These are phyloP conservation scores for Atherix ibis DNA, from an alignment of 2,888 invertebrate species.

Conservation along the genomic window DNA sequence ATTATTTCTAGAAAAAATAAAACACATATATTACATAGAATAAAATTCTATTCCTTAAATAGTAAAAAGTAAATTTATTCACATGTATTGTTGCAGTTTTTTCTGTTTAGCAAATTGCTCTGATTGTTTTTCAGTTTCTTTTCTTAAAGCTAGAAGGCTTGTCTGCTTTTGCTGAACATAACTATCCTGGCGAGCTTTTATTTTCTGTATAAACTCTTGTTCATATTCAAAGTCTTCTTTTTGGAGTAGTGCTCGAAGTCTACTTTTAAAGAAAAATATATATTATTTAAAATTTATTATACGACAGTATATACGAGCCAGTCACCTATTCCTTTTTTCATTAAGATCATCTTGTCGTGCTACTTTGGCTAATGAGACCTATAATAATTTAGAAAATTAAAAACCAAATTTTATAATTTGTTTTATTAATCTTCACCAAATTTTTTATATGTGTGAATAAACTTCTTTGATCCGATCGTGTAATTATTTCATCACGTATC, in stretches of 20 bases:
- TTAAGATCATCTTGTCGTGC: slow-evolving; percentile 3
- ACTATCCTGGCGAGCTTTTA: slow-evolving; percentile 4
- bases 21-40: neutral
- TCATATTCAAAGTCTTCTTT: slow-evolving; percentile 5
- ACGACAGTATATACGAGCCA: neutral
- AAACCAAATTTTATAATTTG: neutral
- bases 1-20: slow-evolving; percentile 5
- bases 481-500: slow-evolving; percentile 4
- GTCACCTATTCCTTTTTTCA: slow-evolving; percentile 4
- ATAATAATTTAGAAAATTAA: slow-evolving; percentile 1
- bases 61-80: no score
- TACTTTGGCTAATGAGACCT: slow-evolving; percentile 4
- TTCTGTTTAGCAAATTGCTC: slow-evolving; percentile 7
- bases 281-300: neutral
- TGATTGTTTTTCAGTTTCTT: slow-evolving; percentile 3
- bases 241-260: slow-evolving; percentile 3
- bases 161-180: slow-evolving; percentile 1
- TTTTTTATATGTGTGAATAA: slow-evolving; percentile 4
- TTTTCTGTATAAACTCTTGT: slow-evolving; percentile 5
- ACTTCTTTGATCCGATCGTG: slow-evolving; percentile 6
- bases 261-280: slow-evolving; percentile 2
- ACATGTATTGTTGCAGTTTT: slow-evolving; percentile 8
- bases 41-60: no score
- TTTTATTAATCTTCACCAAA: slow-evolving; percentile 4
- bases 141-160: slow-evolving; percentile 4